These are phyloP conservation scores for Lymantria dispar DNA, from an alignment of 2,888 invertebrate genomes.

Conservation along the genomic window DNA sequence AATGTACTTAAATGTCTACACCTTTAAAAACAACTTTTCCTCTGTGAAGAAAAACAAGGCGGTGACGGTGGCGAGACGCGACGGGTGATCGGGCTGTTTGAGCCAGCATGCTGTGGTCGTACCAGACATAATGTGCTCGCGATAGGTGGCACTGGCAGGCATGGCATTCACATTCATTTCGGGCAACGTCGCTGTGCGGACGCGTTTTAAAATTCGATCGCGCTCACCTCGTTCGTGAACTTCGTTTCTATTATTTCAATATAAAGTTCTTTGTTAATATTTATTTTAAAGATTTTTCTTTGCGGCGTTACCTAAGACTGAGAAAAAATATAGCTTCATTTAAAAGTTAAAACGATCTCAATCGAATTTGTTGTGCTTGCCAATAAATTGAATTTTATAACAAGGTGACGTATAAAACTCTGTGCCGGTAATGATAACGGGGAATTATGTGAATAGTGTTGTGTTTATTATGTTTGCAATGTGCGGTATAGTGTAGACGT, in stretches of 20 bases:
- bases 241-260: conserved; percentile 33
- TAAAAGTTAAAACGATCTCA: conserved; percentile 24
- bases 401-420: conserved; percentile 50
- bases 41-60: conserved; percentile 21
- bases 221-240: conserved; percentile 35
- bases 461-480: conserved; percentile 72
- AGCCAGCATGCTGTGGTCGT: conserved; percentile 23
- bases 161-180: conserved; percentile 54
- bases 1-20: too few species aligned
- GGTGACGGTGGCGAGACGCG: conserved; percentile 10
- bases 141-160: conserved; percentile 41
- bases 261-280: conserved; percentile 42
- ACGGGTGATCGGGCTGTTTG: conserved; percentile 42
- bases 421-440: conserved; percentile 71
- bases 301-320: conserved; percentile 25
- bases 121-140: conserved; percentile 45
- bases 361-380: conserved; percentile 29
- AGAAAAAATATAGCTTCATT: conserved; percentile 26
- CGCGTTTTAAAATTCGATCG: conserved; percentile 43
- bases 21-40: conserved; percentile 17
- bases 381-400: conserved; percentile 45
- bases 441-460: conserved; percentile 72
- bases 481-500: conserved; percentile 59
- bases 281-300: conserved; percentile 34
- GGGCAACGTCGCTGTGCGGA: conserved; percentile 58